phyloP scores from a whole-genome alignment of 2,113 vertebrate species.

The Motacilla tschutschensis region DNA sequence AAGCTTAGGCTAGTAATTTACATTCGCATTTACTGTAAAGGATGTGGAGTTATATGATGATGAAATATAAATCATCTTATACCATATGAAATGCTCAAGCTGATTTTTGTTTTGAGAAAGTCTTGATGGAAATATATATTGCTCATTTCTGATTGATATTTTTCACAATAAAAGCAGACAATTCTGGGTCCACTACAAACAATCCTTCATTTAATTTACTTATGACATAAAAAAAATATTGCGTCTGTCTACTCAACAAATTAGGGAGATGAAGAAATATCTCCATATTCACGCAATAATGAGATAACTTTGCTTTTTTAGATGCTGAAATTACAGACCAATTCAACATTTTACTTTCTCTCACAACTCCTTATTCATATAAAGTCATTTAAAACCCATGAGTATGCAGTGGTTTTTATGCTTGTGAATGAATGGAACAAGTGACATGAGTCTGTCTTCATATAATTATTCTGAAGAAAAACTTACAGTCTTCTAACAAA shows the following conservation, averaged over 20 bases:
- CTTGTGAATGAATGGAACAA: background rate
- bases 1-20: background rate
- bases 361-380: background rate
- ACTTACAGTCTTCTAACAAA: background rate
- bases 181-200: background rate
- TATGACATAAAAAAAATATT: background rate
- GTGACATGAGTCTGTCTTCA: background rate
- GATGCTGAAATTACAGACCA: background rate
- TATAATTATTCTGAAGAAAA: background rate
- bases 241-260: fast-evolving
- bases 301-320: background rate
- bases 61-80: background rate
- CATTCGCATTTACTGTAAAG: background rate
- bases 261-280: background rate
- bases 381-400: background rate
- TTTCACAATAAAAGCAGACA: background rate
- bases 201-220: background rate
- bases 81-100: background rate
- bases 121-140: background rate
- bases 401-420: background rate
- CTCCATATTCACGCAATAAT: background rate
- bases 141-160: background rate
- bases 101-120: background rate
- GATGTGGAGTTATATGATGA: background rate
- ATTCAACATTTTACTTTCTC: background rate